phyloP scores from a whole-genome alignment of 1,140 invertebrate genomes.

The Drosophila ironensis region DNA sequence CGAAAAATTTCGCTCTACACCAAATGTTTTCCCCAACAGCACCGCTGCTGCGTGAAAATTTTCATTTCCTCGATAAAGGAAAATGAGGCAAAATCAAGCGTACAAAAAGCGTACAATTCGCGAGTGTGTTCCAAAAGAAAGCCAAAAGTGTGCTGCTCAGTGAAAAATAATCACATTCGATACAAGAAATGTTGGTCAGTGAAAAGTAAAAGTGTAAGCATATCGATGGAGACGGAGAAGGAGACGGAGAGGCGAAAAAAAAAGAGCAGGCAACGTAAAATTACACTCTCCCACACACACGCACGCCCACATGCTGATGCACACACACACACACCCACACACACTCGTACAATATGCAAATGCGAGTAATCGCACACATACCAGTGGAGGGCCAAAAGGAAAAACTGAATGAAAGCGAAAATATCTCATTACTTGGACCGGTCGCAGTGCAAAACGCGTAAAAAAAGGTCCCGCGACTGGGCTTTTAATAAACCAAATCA shows the following conservation, averaged over 20 bases:
- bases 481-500: constrained; percentile 31
- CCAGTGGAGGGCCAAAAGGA: constrained; percentile 7
- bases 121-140: constrained; percentile 23
- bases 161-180: constrained; percentile 32
- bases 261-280: constrained; percentile 58
- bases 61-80: constrained; percentile 18
- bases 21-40: constrained; percentile 63
- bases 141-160: constrained; percentile 26
- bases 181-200: constrained; percentile 18
- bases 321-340: constrained; percentile 17
- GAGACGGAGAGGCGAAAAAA: constrained; percentile 22
- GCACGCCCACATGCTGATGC: constrained; percentile 2
- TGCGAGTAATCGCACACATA: constrained; percentile 22
- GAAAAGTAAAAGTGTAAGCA: constrained; percentile 76
- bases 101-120: no score
- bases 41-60: constrained; percentile 52
- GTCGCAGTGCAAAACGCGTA: constrained; percentile 24
- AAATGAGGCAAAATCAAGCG: background rate
- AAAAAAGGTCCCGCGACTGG: constrained; percentile 33
- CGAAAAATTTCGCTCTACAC: constrained; percentile 76
- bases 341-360: constrained; percentile 37
- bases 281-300: constrained; percentile 52
- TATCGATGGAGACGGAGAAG: constrained; percentile 51
- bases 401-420: constrained; percentile 63
- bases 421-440: background rate